phyloP scores from a whole-genome alignment of 2,888 invertebrate species.

The Oxyscelio sp. region DNA sequence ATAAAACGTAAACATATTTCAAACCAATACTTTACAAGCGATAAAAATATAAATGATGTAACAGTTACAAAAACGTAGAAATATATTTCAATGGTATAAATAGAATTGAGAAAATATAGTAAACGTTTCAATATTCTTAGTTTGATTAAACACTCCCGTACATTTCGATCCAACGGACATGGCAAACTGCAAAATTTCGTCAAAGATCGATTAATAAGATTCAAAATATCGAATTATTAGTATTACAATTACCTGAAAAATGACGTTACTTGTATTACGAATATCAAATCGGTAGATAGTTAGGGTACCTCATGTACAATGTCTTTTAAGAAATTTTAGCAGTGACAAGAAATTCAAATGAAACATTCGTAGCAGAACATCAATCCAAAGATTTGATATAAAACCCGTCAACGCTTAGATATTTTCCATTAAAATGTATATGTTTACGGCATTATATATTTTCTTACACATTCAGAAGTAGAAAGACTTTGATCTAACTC shows the following conservation, averaged over 20 bases:
- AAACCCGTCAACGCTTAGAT: conserved; percentile 22
- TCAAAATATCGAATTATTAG: background rate
- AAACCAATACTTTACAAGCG: conserved; percentile 21
- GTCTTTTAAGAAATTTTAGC: conserved; percentile 47
- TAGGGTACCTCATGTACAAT: conserved; percentile 7
- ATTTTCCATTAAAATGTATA: conserved; percentile 16
- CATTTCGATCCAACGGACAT: background rate
- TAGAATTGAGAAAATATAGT: conserved; percentile 5
- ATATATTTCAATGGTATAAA: conserved; percentile 10
- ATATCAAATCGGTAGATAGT: conserved; percentile 34
- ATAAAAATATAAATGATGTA: conserved; percentile 13
- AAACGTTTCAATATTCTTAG: conserved; percentile 12
- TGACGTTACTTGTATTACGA: conserved; percentile 15
- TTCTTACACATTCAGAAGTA: conserved; percentile 46
- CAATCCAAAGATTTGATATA: conserved; percentile 34
- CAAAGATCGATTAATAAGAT: conserved; percentile 36
- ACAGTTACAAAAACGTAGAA: conserved; percentile 16
- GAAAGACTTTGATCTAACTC: conserved; percentile 61
- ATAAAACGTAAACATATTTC: conserved; percentile 1
- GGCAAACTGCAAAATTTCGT: conserved; percentile 36
- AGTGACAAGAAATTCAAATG: conserved; percentile 6
- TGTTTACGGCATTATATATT: conserved; percentile 31
- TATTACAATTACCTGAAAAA: conserved; percentile 38
- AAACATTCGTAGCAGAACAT: conserved; percentile 43
- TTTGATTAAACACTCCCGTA: conserved; percentile 32